Conservation (phyloP, 2,113 vertebrate genomes). For the Potamarius usumacintae region DNA sequence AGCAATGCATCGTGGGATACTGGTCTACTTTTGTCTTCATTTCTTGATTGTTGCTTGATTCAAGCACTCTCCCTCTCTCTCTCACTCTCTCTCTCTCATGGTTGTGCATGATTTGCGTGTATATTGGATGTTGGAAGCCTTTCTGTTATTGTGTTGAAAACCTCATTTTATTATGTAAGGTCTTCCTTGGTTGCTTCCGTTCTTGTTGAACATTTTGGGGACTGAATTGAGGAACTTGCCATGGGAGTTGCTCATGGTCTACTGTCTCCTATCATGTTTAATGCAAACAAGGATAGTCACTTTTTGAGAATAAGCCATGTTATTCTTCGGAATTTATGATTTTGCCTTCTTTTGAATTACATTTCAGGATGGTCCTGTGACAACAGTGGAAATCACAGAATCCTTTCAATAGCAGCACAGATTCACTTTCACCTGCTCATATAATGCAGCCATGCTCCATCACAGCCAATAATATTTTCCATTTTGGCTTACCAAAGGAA, state of each 20-base stretch:
- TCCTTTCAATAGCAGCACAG: conserved; percentile 63
- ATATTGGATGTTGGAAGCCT: conserved; percentile 55
- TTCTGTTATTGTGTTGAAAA: conserved; percentile 62
- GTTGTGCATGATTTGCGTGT: conserved; percentile 46
- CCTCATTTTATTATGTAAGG: conserved; percentile 67
- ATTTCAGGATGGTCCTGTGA: conserved; percentile 52
- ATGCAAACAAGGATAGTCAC: conserved; percentile 61
- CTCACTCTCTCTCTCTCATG: conserved; percentile 62
- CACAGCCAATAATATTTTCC: conserved; percentile 53
- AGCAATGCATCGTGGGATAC: conserved; percentile 79
- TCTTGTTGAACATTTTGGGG: conserved; percentile 67
- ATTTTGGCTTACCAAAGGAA: conserved; percentile 71
- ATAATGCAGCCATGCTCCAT: conserved; percentile 58
- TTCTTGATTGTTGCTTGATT: conserved; percentile 71
- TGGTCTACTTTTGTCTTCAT: conserved; percentile 70
- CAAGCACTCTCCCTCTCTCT: conserved; percentile 52
- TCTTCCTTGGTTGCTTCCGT: conserved; percentile 78
- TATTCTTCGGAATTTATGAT: conserved; percentile 70
- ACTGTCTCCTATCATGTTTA: conserved; percentile 57
- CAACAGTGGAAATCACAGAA: conserved; percentile 59
- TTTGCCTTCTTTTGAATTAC: conserved; percentile 73
- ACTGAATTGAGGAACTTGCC: conserved; percentile 69
- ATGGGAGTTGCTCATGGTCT: conserved; percentile 56
- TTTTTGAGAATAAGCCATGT: conserved; percentile 77
- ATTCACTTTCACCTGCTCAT: conserved; percentile 57